A percentile compares a stretch with the other conserved stretches of the same genome.
Conservation (phyloP, 1,140 invertebrate species). For the Macrotrachela quadricornifera region DNA sequence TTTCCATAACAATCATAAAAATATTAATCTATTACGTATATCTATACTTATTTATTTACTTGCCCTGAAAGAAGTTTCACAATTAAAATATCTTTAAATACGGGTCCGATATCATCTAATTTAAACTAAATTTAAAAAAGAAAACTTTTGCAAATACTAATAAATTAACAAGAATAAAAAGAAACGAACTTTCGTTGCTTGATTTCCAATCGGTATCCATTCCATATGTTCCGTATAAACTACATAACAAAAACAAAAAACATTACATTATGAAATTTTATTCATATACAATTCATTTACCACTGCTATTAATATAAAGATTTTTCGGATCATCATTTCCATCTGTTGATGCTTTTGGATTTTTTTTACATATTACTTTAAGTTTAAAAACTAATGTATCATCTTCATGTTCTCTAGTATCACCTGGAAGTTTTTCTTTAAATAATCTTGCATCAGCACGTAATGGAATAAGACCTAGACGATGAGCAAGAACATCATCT, state of each 20-base stretch:
- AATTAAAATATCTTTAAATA: slow-evolving; percentile 73
- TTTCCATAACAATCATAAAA: slow-evolving; percentile 15
- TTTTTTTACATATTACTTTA: slow-evolving; percentile 63
- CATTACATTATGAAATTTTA: not conserved
- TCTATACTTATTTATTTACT: slow-evolving; percentile 43
- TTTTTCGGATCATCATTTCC: too few relatives aligned
- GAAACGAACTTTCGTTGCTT: slow-evolving; percentile 48
- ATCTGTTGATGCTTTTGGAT: slow-evolving; percentile 48
- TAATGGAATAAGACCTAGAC: slow-evolving; percentile 74
- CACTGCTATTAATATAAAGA: too few relatives aligned
- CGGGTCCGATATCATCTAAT: slow-evolving; percentile 46
- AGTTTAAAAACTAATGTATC: slow-evolving; percentile 70
- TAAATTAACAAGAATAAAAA: not conserved
- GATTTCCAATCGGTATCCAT: slow-evolving; percentile 71
- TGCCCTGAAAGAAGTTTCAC: slow-evolving; percentile 79
- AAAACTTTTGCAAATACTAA: slow-evolving; percentile 2
- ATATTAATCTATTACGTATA: slow-evolving; percentile 1
- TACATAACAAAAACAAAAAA: slow-evolving; percentile 23
- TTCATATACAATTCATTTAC: not conserved
- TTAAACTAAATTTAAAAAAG: slow-evolving; percentile 17
- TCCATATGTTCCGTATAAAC: slow-evolving; percentile 70
- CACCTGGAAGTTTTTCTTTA: slow-evolving; percentile 46
- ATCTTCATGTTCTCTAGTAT: slow-evolving; percentile 42
- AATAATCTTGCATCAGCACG: slow-evolving; percentile 79
- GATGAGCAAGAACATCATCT: slow-evolving; percentile 86